These are phyloP conservation scores for Scylla paramamosain DNA, from an alignment of 1,140 invertebrate species.

Conservation along the genomic window DNA sequence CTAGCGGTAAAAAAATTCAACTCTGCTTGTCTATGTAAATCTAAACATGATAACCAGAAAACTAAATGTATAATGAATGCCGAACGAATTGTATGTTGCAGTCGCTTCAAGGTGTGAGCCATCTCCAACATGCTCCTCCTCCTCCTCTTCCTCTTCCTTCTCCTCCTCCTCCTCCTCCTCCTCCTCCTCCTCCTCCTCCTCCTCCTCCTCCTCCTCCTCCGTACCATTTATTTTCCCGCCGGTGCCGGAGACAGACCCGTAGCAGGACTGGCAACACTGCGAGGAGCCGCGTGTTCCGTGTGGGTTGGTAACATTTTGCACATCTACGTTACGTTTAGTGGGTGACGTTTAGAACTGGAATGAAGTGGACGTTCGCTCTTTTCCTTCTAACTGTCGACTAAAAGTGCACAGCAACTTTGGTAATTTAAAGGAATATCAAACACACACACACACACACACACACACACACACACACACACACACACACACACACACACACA, in stretches of 20 bases:
- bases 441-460: no score
- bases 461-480: no score
- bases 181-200: neutral
- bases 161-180: neutral
- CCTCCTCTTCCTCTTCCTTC: neutral
- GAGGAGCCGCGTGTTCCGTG: neutral
- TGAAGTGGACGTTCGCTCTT: no score
- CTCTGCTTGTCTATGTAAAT: neutral
- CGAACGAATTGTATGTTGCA: neutral
- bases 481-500: no score
- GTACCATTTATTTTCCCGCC: neutral
- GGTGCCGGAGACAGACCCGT: neutral
- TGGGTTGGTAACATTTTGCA: neutral
- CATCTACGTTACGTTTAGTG: neutral
- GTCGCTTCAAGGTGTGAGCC: neutral
- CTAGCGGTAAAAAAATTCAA: no score
- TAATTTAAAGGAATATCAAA: no score
- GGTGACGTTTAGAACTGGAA: neutral
- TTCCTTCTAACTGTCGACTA: no score
- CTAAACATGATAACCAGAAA: neutral
- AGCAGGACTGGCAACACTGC: neutral
- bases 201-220: no score
- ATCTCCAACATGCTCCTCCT: neutral
- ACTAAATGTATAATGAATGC: neutral
- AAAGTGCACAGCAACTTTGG: no score